phyloP scores from a whole-genome alignment of 2,797 vertebrate species.

The Tapirus indicus region DNA sequence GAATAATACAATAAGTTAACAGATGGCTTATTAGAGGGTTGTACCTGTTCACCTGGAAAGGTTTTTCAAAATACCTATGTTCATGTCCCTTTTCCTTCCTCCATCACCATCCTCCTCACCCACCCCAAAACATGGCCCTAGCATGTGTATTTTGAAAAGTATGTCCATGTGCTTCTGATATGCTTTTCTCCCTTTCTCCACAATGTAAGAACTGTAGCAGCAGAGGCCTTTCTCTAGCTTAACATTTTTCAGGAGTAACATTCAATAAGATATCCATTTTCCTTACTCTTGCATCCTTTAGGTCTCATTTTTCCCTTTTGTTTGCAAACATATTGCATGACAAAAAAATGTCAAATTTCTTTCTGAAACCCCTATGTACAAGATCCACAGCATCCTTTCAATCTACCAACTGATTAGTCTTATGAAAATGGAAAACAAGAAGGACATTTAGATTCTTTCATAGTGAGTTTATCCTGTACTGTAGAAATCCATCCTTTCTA shows the following conservation, averaged over 20 bases:
- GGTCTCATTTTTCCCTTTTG: not conserved
- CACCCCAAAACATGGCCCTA: not conserved
- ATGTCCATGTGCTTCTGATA: not conserved
- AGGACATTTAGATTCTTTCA: not conserved
- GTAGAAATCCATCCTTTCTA: not conserved
- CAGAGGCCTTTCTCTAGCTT: not conserved
- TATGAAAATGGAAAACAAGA: not conserved
- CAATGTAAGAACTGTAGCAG: not conserved
- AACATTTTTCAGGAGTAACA: not conserved
- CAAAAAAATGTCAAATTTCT: slow-evolving; percentile 4
- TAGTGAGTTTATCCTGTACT: not conserved
- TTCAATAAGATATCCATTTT: not conserved
- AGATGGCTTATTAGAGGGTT: not conserved
- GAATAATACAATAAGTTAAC: not conserved
- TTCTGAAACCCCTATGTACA: not conserved
- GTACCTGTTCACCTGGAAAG: not conserved
- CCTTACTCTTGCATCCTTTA: not conserved
- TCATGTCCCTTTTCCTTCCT: not conserved
- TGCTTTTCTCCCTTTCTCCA: not conserved
- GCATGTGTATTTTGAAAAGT: not conserved
- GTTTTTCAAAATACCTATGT: not conserved
- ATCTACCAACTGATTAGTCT: not conserved
- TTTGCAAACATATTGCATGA: not conserved
- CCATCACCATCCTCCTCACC: too few species aligned
- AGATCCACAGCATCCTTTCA: not conserved